These are phyloP conservation scores for Menura novaehollandiae DNA, from an alignment of 2,113 vertebrate genomes.

Conservation along the genomic window DNA sequence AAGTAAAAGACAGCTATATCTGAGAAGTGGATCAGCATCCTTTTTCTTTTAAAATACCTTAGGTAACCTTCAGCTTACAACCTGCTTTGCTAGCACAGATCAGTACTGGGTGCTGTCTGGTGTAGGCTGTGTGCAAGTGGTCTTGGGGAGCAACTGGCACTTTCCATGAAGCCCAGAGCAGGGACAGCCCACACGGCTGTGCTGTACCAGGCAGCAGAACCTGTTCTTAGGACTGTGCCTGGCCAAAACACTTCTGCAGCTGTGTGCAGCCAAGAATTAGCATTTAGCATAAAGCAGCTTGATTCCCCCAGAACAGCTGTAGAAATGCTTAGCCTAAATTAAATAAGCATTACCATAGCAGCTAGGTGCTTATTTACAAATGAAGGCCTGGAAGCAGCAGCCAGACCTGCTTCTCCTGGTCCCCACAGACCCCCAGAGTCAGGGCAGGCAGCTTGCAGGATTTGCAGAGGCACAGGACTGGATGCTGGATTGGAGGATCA, in stretches of 20 bases:
- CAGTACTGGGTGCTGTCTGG: fast-evolving
- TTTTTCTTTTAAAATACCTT: not conserved
- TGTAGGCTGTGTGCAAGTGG: not conserved
- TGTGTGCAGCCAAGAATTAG: not conserved
- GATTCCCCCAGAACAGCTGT: slow-evolving; percentile 14
- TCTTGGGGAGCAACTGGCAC: not conserved
- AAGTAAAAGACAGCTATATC: not conserved
- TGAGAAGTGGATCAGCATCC: not conserved
- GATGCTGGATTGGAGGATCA: not conserved
- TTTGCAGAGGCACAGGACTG: not conserved
- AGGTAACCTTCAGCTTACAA: not conserved
- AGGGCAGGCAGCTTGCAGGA: not conserved
- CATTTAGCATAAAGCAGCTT: not conserved
- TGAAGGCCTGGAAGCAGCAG: not conserved
- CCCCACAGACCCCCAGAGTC: not conserved
- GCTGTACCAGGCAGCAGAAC: not conserved
- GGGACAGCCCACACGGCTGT: fast-evolving
- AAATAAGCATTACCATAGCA: slow-evolving; percentile 54
- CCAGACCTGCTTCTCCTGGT: not conserved
- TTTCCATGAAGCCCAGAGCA: not conserved
- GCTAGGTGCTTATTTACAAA: slow-evolving; percentile 47
- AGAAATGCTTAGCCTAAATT: slow-evolving; percentile 33
- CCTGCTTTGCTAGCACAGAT: not conserved
- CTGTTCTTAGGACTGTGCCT: not conserved
- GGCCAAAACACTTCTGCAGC: not conserved